A percentile compares a stretch with the other conserved stretches of the same genome.
These are phyloP conservation scores for Calliphora vicina DNA, from an alignment of 1,140 invertebrate species.

Conservation along the genomic window DNA sequence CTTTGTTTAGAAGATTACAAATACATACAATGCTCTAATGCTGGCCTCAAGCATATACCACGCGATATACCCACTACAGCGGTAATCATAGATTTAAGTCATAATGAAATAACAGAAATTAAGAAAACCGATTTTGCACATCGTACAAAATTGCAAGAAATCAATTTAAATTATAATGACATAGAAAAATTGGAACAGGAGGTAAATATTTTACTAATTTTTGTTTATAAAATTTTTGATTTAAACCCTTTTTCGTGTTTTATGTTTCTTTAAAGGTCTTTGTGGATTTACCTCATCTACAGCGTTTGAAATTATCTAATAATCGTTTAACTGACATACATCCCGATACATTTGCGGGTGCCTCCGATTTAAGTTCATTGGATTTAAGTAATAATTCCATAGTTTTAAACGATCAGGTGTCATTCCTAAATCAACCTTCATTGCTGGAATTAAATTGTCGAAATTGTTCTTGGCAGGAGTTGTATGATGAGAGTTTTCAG, in stretches of 20 bases:
- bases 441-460: slow-evolving; percentile 53
- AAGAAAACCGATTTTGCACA: slow-evolving; percentile 53
- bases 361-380: slow-evolving; percentile 64
- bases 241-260: too few relatives aligned
- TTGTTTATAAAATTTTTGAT: too few relatives aligned
- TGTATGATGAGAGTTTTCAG: slow-evolving; percentile 61
- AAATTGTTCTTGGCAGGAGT: slow-evolving; percentile 55
- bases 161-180: slow-evolving; percentile 55
- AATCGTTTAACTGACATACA: slow-evolving; percentile 66
- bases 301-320: slow-evolving; percentile 63
- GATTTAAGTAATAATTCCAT: slow-evolving; percentile 66
- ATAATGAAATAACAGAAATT: slow-evolving; percentile 56
- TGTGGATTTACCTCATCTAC: slow-evolving; percentile 45
- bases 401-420: slow-evolving; percentile 55
- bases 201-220: slow-evolving; percentile 40
- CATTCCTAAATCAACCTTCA: slow-evolving; percentile 55
- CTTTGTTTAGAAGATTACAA: slow-evolving; percentile 54
- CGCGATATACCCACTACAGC: slow-evolving; percentile 54
- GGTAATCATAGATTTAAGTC: slow-evolving; percentile 56
- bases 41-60: slow-evolving; percentile 52
- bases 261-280: slow-evolving; percentile 49
- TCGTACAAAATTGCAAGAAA: slow-evolving; percentile 53
- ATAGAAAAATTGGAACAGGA: slow-evolving; percentile 53
- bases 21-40: slow-evolving; percentile 52
- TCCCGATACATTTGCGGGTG: slow-evolving; percentile 64